A percentile compares a stretch with the other conserved stretches of the same genome.
These are phyloP conservation scores for Lagocephalus sceleratus DNA, from an alignment of 2,797 vertebrate species.

Conservation along the genomic window DNA sequence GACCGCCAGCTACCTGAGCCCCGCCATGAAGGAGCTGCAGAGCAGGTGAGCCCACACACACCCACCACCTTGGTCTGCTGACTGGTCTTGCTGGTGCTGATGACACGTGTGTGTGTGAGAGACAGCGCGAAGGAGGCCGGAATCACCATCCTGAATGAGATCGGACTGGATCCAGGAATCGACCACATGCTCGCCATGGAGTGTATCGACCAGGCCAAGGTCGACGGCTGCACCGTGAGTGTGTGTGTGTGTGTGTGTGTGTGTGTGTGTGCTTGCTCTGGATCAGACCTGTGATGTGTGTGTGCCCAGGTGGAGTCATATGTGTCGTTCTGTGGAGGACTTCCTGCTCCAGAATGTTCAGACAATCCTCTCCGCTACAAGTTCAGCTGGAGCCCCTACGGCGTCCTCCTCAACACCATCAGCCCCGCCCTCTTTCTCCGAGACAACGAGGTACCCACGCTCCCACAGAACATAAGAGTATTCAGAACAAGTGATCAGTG, in stretches of 20 bases:
- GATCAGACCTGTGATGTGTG: too few species aligned
- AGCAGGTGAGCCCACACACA: constrained; percentile 70
- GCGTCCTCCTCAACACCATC: constrained; percentile 88
- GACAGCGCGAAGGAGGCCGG: constrained; percentile 86
- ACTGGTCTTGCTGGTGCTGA: too few species aligned
- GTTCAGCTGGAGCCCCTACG: constrained; percentile 96
- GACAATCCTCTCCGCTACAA: constrained; percentile 96
- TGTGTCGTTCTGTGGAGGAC: constrained; percentile 90
- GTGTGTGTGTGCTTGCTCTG: constrained; percentile 7
- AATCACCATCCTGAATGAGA: constrained; percentile 87
- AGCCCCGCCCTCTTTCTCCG: constrained; percentile 85
- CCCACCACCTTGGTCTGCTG: background rate
- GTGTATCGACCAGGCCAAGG: constrained; percentile 92
- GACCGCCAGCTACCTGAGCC: constrained; percentile 92
- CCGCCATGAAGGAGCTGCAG: constrained; percentile 85
- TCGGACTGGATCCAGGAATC: constrained; percentile 95
- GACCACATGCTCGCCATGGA: constrained; percentile 98
- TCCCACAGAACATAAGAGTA: background rate
- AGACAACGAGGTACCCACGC: constrained; percentile 80
- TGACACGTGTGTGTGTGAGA: background rate
- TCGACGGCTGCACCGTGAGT: constrained; percentile 82
- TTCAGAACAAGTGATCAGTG: background rate
- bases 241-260: constrained; percentile 34
- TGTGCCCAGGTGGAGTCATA: constrained; percentile 86
- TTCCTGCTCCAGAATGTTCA: constrained; percentile 91